Evolutionary conservation across 2,113 vertebrate genomes (phyloP).

Genomic region (Salminus brasiliensis): DNA sequence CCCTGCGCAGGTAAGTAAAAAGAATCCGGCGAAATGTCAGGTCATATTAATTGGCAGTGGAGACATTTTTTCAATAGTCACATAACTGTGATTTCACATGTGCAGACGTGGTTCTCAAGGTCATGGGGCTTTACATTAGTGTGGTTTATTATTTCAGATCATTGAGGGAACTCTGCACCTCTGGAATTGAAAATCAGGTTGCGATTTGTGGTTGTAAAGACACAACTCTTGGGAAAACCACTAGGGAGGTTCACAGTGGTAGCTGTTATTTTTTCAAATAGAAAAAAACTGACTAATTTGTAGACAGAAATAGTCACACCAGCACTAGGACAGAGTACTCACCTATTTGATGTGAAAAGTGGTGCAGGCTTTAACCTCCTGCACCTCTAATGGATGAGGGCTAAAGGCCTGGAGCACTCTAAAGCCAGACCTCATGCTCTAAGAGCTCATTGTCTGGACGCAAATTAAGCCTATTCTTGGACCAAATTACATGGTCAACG

Average conservation of each 20-base stretch:
- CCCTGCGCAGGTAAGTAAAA: not conserved
- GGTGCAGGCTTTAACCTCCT: not conserved
- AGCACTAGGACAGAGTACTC: not conserved
- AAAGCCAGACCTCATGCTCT: not conserved
- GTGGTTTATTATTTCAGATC: not conserved
- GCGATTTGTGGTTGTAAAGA: not conserved
- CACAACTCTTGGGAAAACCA: not conserved
- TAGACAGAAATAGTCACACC: not conserved
- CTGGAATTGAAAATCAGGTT: not conserved
- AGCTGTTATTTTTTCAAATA: not conserved
- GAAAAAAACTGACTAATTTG: not conserved
- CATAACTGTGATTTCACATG: not conserved
- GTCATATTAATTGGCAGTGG: conserved; percentile 7
- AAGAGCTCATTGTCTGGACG: not conserved
- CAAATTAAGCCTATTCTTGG: not conserved
- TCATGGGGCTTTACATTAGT: not conserved
- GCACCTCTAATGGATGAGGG: not conserved
- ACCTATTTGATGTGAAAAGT: conserved; percentile 2
- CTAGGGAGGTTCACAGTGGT: not conserved
- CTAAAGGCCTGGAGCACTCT: not conserved
- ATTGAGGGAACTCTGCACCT: not conserved
- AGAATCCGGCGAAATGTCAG: conserved; percentile 15
- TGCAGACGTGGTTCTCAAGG: not conserved
- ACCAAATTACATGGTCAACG: not conserved
- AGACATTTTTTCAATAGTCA: conserved; percentile 4